Evolutionary conservation across 2,797 vertebrate genomes (phyloP).

Genomic region (Paramormyrops hopkinsi): DNA sequence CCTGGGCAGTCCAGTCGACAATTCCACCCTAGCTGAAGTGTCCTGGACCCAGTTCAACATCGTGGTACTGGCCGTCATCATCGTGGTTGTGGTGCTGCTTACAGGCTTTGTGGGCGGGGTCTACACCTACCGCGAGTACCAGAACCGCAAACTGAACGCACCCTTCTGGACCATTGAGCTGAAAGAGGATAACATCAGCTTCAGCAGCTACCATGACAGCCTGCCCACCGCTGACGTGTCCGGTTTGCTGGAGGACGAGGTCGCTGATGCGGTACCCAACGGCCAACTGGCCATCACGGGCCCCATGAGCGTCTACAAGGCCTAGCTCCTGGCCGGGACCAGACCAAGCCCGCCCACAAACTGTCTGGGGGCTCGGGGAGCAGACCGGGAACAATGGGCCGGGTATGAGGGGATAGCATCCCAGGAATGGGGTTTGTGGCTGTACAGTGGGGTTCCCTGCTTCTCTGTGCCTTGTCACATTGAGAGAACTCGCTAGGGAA

Average conservation of each 20-base stretch:
- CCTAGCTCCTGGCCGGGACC: slow-evolving; percentile 44
- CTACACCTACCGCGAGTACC: slow-evolving; percentile 90
- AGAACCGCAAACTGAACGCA: slow-evolving; percentile 92
- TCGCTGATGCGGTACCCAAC: slow-evolving; percentile 81
- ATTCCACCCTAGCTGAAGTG: slow-evolving; percentile 80
- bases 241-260: slow-evolving; percentile 86
- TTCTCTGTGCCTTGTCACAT: neutral
- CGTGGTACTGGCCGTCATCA: slow-evolving; percentile 91
- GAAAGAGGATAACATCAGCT: slow-evolving; percentile 98
- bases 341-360: neutral
- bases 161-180: slow-evolving; percentile 99
- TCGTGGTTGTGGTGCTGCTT: slow-evolving; percentile 85
- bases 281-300: slow-evolving; percentile 84
- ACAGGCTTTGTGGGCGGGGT: slow-evolving; percentile 91
- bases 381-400: neutral
- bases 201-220: slow-evolving; percentile 98
- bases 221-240: slow-evolving; percentile 93
- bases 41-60: slow-evolving; percentile 98
- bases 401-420: neutral
- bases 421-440: neutral
- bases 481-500: neutral
- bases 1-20: slow-evolving; percentile 69
- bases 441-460: neutral
- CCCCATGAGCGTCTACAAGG: slow-evolving; percentile 86
- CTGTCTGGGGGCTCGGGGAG: neutral